A percentile compares a stretch with the other conserved stretches of the same genome.
phyloP scores from a whole-genome alignment of 2,113 vertebrate genomes.

The Marmota flaviventris region DNA sequence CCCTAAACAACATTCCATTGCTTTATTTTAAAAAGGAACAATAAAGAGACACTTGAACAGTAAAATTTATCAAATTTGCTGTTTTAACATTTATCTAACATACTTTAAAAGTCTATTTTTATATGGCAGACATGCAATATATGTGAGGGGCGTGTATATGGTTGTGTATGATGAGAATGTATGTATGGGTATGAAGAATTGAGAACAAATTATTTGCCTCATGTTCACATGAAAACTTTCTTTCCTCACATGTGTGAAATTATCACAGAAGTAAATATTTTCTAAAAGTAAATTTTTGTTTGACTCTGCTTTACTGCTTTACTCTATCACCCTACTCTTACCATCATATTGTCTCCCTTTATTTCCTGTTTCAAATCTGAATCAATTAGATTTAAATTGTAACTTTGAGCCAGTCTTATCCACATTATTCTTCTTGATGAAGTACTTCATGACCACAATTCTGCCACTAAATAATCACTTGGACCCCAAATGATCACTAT shows the following conservation, averaged over 20 bases:
- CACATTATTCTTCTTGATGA: not conserved
- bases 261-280: not conserved
- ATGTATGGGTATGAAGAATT: not conserved
- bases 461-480: not conserved
- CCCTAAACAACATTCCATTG: constrained; percentile 75
- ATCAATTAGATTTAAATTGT: not conserved
- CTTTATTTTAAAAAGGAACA: constrained; percentile 46
- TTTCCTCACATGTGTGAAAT: not conserved
- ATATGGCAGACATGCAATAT: not conserved
- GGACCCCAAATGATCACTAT: not conserved
- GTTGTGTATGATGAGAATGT: not conserved
- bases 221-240: constrained; percentile 18
- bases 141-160: not conserved
- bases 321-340: not conserved
- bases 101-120: constrained; percentile 7
- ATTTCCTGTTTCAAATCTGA: not conserved
- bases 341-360: not conserved
- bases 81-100: constrained; percentile 33
- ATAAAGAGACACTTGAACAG: constrained; percentile 69
- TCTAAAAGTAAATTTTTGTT: not conserved
- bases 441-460: not conserved
- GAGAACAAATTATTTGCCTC: not conserved
- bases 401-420: not conserved
- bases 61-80: constrained; percentile 62
- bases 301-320: not conserved